These are phyloP conservation scores for Drosophila novamexicana DNA, from an alignment of 1,140 invertebrate genomes.

Conservation along the genomic window DNA sequence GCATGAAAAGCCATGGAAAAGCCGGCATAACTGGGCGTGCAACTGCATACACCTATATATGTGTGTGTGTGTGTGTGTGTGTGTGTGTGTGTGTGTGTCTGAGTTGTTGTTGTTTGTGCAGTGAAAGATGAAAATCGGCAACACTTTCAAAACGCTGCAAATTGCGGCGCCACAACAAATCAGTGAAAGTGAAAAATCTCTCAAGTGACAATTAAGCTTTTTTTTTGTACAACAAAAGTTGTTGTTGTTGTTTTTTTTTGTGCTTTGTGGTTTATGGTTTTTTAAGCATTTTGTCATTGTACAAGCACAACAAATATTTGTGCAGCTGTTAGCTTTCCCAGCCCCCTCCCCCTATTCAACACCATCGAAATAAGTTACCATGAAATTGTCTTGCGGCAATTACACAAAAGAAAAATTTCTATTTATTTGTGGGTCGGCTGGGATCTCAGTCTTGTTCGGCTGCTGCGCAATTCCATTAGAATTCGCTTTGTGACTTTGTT, in stretches of 20 bases:
- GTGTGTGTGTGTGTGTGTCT: conserved; percentile 9
- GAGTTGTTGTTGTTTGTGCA: conserved; percentile 10
- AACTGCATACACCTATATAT: conserved; percentile 6
- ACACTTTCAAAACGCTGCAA: conserved; percentile 62
- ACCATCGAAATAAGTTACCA: conserved; percentile 22
- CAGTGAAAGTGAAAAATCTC: conserved; percentile 80
- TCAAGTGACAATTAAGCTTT: conserved; percentile 77
- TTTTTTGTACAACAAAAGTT: conserved; percentile 54
- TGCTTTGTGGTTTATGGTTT: conserved; percentile 32
- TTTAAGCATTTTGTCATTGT: conserved; percentile 34
- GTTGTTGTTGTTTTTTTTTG: conserved; percentile 51
- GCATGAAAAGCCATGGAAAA: conserved; percentile 47
- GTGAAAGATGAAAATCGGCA: conserved; percentile 62
- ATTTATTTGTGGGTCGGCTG: conserved; percentile 16
- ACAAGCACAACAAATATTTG: conserved; percentile 60
- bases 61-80: conserved; percentile 13
- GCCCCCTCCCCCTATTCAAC: background rate
- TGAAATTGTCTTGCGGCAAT: conserved; percentile 43
- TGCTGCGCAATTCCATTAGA: conserved; percentile 67
- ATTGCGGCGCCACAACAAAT: conserved; percentile 65
- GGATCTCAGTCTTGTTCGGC: conserved; percentile 1
- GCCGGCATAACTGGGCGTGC: conserved; percentile 33
- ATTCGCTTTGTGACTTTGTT: conserved; percentile 43
- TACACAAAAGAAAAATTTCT: conserved; percentile 31
- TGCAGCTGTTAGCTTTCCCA: conserved; percentile 44